phyloP scores from a whole-genome alignment of 2,113 vertebrate species.

The Naja naja region DNA sequence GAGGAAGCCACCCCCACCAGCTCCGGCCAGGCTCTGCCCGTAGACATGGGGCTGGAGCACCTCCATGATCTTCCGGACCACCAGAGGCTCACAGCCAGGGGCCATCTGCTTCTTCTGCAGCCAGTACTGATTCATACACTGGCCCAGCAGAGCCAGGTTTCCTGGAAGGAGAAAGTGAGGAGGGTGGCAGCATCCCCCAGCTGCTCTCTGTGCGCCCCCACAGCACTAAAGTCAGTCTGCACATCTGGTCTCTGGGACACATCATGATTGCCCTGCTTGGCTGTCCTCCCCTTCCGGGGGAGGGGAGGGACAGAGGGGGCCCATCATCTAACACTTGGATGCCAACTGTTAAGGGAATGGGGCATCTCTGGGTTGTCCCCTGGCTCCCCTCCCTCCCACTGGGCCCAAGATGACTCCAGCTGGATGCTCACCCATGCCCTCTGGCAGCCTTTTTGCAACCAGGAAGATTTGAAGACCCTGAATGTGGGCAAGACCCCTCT shows the following conservation, averaged over 20 bases:
- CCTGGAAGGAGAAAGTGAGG: constrained; percentile 61
- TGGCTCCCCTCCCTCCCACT: background rate
- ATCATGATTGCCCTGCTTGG: background rate
- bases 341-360: background rate
- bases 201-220: background rate
- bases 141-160: constrained; percentile 73
- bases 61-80: constrained; percentile 81
- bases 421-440: too few species aligned
- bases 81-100: constrained; percentile 85
- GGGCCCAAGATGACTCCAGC: background rate
- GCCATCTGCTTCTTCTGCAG: constrained; percentile 93
- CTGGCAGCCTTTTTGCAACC: background rate
- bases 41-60: constrained; percentile 75
- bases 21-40: constrained; percentile 90
- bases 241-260: background rate
- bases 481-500: background rate
- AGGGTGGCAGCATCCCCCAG: background rate
- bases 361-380: background rate
- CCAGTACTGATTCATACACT: constrained; percentile 84
- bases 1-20: constrained; percentile 91
- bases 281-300: background rate
- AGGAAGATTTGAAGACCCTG: background rate
- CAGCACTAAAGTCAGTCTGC: background rate
- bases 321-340: too few species aligned
- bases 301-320: background rate